Percentiles rank a stretch among this genome's conserved stretches.
Evolutionary conservation across 2,888 invertebrate genomes (phyloP).

Genomic region (Ecdyonurus torrentis): DNA sequence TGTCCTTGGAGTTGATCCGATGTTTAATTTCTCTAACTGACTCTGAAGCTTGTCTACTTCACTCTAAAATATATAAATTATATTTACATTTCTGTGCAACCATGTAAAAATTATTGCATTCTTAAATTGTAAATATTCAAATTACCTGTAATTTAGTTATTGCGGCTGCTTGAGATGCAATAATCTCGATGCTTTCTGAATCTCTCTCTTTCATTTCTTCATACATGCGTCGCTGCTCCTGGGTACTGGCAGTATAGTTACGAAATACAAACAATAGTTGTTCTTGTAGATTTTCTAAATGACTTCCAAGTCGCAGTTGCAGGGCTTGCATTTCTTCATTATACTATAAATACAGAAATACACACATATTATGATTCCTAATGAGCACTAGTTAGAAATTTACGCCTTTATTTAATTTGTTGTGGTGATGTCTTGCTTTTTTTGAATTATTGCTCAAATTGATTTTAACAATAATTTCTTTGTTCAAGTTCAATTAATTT

Average conservation of each 20-base stretch:
- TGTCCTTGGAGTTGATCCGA: not conserved
- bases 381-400: no score
- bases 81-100: not conserved
- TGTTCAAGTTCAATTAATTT: no score
- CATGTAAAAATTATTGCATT: no score
- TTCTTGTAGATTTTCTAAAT: not conserved
- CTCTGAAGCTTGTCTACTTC: not conserved
- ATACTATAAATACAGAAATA: not conserved
- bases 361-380: no score
- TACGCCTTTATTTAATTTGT: no score
- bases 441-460: no score
- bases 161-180: not conserved
- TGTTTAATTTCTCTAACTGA: not conserved
- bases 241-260: not conserved
- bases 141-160: not conserved
- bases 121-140: not conserved
- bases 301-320: not conserved
- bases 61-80: not conserved
- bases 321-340: not conserved
- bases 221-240: not conserved
- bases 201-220: conserved; percentile 4
- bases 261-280: not conserved
- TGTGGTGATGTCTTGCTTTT: no score
- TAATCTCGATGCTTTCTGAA: not conserved
- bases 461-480: no score